Base-by-base conservation (phyloP, 2,797 vertebrate genomes). In the Cetoscarus ocellatus region DNA sequence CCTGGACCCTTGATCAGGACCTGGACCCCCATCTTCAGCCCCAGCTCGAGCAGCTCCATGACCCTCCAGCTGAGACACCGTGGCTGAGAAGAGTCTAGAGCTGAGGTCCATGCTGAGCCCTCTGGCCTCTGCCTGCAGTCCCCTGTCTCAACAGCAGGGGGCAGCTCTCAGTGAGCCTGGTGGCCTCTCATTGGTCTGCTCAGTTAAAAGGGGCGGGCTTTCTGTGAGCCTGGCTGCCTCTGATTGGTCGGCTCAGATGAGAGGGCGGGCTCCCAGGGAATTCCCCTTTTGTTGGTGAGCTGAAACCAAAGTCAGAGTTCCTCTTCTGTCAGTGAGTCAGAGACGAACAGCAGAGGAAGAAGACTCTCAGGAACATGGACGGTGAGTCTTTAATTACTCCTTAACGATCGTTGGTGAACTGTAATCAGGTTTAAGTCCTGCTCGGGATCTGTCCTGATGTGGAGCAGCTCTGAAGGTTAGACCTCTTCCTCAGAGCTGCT, bases 301-400 rank as follows among this genome's bases (percentile, higher is more conserved):
- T 77, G 43, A 48, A 70, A 81, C 76, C 84, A 84, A 78, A 73
- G 74, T 84, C 57, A 75, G 69, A 79, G 72, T 70, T 84, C 47
- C 57, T 61, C 34, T 59, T 34, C 80, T 86, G 77, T 84, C 83
- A 83, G 56, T 92, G 84, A 89, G 85, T 93, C 77, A 82, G 53
- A 52, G 48, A 40, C 35, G n/a, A 49, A 12, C 10, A 67, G 68
- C 52, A 79, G 39, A 62, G 47, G 54, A 64, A 12, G 48, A 50
- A 39, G 38, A 39, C 7, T 1, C 57, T 15, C 64, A 82, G 69
- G 88, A 88, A 61, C 69, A 95, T 95, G 94, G 89, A 93, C 42
- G 91, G 95, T 95, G 84, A 94, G 94, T 94, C 9, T 81, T 77
- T 11, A 7, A 12, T 19, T 50, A 18, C 6, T 19, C 27, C 2